Evolutionary conservation across 2,797 vertebrate species (phyloP), one percentile per base, ranked within the genome.

Genomic region (Leptodactylus fallax): DNA sequence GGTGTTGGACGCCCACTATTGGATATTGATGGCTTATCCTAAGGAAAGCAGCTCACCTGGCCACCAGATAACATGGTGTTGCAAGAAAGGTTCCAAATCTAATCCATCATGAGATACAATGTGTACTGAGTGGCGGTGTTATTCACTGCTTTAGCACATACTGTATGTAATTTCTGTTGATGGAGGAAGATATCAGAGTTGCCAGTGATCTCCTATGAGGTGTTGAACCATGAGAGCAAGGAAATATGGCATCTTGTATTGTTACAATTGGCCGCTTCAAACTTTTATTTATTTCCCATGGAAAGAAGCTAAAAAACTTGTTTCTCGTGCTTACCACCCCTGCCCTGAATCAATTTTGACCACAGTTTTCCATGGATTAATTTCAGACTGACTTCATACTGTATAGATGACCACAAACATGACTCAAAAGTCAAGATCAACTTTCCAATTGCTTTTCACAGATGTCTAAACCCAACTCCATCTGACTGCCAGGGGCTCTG

Each of bases 371-470:
- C 55, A 79, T 77, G 74, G 74, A 51, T 61, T 81, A 1, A 81
- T 81, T 81, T 65, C 60, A 91, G 90, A 90, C 87, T 83, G 92
- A 92, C 92, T 92, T 96, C 97, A 92, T 97, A 94, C 94, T 95
- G 93, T 95, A 94, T 95, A 95, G 94, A 79, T 51, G 36, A 94
- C 93, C 93, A 92, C 91, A 96, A 96, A 94, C 95, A 96, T 94
- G 95, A 96, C 96, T 96, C 94, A 95, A 96, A 96, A 96, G 92
- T 95, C 95, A 65, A 97, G 96, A 98, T 98, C 97, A 97, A 98
- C 98, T 98, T 98, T 98, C 97, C 96, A 97, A 95, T 98, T 98
- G 97, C 96, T 97, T 96, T 97, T 96, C 94, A 95, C 95, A 96
- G 97, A 97, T 98, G 97, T 97, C 96, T 97, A 97, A 98, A 98